These are phyloP conservation scores for Pteria penguin DNA, from an alignment of 2,888 invertebrate species.

Conservation along the genomic window DNA sequence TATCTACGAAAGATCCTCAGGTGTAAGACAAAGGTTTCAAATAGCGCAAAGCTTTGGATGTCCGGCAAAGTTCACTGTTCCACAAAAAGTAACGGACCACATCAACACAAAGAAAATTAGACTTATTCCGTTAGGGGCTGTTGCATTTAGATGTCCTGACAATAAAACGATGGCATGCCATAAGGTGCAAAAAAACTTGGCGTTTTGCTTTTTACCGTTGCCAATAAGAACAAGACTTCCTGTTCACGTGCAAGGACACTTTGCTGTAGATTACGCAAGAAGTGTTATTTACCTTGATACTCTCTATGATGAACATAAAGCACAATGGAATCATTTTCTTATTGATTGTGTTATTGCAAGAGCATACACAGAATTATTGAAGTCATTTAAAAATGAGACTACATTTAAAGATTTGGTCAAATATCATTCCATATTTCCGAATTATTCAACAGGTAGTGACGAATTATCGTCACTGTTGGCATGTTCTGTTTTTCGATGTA, in stretches of 20 bases:
- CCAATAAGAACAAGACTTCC: slow-evolving; percentile 61
- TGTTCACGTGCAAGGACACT: slow-evolving; percentile 68
- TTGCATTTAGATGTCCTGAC: slow-evolving; percentile 45
- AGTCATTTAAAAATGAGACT: no score
- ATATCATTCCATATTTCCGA: slow-evolving; percentile 11
- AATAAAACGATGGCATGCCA: no score
- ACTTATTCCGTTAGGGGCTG: slow-evolving; percentile 63
- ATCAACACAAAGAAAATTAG: slow-evolving; percentile 55
- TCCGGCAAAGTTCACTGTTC: no score
- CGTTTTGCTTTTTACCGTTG: slow-evolving; percentile 68
- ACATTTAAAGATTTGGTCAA: no score
- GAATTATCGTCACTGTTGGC: not conserved
- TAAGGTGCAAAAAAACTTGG: no score
- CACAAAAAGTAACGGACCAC: no score
- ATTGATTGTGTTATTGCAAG: slow-evolving; percentile 60
- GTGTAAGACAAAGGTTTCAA: no score
- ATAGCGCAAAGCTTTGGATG: no score
- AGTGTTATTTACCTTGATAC: slow-evolving; percentile 29
- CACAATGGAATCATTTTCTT: slow-evolving; percentile 67
- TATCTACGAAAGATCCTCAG: no score
- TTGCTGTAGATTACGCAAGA: slow-evolving; percentile 57
- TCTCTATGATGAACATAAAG: slow-evolving; percentile 29
- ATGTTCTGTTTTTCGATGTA: not conserved
- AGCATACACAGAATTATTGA: slow-evolving; percentile 49
- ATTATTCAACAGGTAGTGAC: not conserved